Evolutionary conservation across 2,113 vertebrate genomes (phyloP).

Genomic region (Orcinus orca): DNA sequence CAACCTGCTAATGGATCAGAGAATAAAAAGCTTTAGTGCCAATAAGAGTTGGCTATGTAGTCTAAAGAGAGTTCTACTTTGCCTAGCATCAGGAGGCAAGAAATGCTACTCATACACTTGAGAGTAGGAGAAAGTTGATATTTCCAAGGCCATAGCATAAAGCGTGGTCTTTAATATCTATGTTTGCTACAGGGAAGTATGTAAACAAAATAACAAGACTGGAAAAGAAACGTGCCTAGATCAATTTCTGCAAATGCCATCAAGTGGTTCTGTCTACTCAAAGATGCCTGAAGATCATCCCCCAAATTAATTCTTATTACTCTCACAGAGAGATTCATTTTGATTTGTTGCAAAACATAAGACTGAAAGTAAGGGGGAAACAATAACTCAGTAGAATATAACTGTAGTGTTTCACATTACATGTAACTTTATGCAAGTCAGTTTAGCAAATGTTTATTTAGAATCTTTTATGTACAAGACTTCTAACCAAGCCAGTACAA

Average conservation of each 20-base stretch:
- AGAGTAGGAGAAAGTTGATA: neutral
- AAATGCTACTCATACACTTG: neutral
- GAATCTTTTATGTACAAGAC: neutral
- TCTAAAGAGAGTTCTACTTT: slow-evolving; percentile 34
- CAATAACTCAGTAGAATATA: neutral
- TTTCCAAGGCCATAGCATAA: neutral
- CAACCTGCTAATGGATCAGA: slow-evolving; percentile 9
- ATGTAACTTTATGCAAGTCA: neutral
- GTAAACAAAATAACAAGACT: neutral
- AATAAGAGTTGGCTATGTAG: neutral
- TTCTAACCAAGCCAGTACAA: neutral
- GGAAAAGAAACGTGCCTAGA: neutral
- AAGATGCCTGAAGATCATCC: neutral
- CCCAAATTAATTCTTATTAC: neutral
- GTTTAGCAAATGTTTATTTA: slow-evolving; percentile 3
- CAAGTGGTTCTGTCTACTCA: neutral
- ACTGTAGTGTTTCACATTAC: neutral
- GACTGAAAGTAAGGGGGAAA: neutral
- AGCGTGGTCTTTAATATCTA: neutral
- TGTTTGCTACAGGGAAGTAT: neutral
- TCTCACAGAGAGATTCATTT: neutral
- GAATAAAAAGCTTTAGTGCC: slow-evolving; percentile 45
- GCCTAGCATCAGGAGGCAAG: neutral
- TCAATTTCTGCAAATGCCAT: neutral
- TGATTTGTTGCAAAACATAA: neutral